A percentile compares a stretch with the other conserved stretches of the same genome.
phyloP scores from a whole-genome alignment of 2,113 vertebrate genomes.

The Muntiacus muntjak region DNA sequence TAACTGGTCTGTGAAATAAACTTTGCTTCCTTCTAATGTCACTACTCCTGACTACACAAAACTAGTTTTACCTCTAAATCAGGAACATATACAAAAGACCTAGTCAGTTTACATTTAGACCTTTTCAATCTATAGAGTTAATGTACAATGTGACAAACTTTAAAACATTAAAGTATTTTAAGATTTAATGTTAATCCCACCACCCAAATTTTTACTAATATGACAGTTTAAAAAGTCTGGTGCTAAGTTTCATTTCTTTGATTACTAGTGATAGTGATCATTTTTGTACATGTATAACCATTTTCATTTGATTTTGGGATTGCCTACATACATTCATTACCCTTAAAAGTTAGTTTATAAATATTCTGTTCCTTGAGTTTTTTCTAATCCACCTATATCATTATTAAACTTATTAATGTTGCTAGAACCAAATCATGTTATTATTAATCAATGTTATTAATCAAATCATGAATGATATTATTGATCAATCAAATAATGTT shows the following conservation, averaged over 20 bases:
- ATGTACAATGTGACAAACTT: background rate
- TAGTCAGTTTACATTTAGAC: background rate
- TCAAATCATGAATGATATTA: background rate
- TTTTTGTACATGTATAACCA: background rate
- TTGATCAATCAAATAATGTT: background rate
- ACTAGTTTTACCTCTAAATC: background rate
- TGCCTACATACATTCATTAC: background rate
- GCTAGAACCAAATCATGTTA: conserved; percentile 1
- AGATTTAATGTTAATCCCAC: background rate
- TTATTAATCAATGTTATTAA: background rate
- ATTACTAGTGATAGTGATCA: background rate
- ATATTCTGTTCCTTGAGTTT: background rate
- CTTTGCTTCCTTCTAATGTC: background rate
- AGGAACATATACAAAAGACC: background rate
- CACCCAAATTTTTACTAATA: conserved; percentile 7
- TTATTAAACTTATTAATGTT: background rate
- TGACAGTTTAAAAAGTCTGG: background rate
- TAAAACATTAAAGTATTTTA: background rate
- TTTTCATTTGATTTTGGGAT: background rate
- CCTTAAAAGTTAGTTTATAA: background rate
- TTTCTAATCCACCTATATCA: background rate
- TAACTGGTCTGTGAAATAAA: background rate
- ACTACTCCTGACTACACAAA: background rate
- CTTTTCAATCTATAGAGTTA: background rate
- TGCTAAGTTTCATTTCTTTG: background rate